Evolutionary conservation across 2,888 invertebrate species (phyloP), one percentile per base, ranked within the genome.

Genomic region (Gandaritis pyraliata): DNA sequence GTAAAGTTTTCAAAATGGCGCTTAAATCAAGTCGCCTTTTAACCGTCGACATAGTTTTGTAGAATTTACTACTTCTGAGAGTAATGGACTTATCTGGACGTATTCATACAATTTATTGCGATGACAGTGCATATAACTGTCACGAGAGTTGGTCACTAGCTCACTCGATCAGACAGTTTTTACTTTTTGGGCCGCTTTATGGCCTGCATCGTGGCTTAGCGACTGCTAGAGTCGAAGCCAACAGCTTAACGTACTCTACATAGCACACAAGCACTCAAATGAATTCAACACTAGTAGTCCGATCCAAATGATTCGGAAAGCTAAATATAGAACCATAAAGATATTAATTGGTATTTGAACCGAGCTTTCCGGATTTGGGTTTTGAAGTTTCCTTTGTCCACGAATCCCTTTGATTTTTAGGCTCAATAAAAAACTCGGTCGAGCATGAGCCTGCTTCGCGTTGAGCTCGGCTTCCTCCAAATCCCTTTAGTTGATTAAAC

Each of bases 401-500:
- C 58, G 50, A 45, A 64, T 70, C 66, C 56, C 64, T 68, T 70
- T 69, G 65, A 68, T 65, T 69, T 68, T 68, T 54, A 57, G 64
- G 58, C 46, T 67, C 66, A 66, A 67, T 59, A 63, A 70, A 68
- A 69, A 69, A 68, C 60, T 64, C 69, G 69, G 71, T 69, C 69
- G 71, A 66, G 69, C 68, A 65, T 67, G 62, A 70, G 58, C 62
- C 57, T 52, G 60, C 62, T 63, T 61, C 58, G 61, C 65, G 65
- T 64, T 49, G 68, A 67, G 66, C 61, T 55, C 56, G 62, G 64
- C 58, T 62, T 70, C 61, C 65, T 62, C 65, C 64, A 70, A 69
- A 71, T 72, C 64, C 69, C 68, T 65, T 70, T 66, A 71, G 64
- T 70, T 71, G 70, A 72, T 71, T 70, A 70, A 72, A 54, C 62